These are phyloP conservation scores for Catostomus latipinnis DNA, from an alignment of 2,797 vertebrate species.

Conservation along the genomic window DNA sequence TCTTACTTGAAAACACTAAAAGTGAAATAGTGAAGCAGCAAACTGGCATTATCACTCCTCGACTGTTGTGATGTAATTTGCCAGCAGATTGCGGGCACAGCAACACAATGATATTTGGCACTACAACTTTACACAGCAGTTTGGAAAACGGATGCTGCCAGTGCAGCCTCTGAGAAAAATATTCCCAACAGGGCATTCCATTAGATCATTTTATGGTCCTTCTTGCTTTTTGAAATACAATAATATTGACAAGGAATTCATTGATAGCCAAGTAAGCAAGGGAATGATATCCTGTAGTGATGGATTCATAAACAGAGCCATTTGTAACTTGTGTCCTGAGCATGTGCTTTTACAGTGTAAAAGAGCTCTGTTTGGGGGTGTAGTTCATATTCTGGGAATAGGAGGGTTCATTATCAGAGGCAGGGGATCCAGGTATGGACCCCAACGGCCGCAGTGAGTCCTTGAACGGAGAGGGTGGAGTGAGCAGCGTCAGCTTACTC, in stretches of 20 bases:
- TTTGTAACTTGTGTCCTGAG: conserved; percentile 37
- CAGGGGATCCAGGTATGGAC: conserved; percentile 84
- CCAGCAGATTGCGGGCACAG: conserved; percentile 27
- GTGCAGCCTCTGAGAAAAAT: conserved; percentile 23
- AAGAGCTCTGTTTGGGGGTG: conserved; percentile 89
- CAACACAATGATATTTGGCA: conserved; percentile 25
- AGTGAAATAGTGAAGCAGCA: conserved; percentile 46
- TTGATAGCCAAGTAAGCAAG: conserved; percentile 30
- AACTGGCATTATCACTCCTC: conserved; percentile 30
- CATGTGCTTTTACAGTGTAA: conserved; percentile 88
- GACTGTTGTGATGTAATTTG: conserved; percentile 21
- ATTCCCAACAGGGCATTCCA: conserved; percentile 43
- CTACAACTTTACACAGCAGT: conserved; percentile 31
- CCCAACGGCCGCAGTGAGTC: conserved; percentile 91
- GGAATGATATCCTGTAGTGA: conserved; percentile 31
- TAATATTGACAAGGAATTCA: conserved; percentile 15
- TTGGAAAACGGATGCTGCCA: conserved; percentile 36
- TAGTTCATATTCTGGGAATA: conserved; percentile 50
- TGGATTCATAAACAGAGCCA: conserved; percentile 4
- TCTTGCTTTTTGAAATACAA: conserved; percentile 16
- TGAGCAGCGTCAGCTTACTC: conserved; percentile 86
- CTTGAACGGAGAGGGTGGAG: conserved; percentile 95
- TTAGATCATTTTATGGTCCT: conserved; percentile 20
- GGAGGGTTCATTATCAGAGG: conserved; percentile 62
- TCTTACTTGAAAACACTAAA: conserved; percentile 23